These are phyloP conservation scores for Phoenoteleia sp. DNA, from an alignment of 2,888 invertebrate genomes.

Conservation along the genomic window DNA sequence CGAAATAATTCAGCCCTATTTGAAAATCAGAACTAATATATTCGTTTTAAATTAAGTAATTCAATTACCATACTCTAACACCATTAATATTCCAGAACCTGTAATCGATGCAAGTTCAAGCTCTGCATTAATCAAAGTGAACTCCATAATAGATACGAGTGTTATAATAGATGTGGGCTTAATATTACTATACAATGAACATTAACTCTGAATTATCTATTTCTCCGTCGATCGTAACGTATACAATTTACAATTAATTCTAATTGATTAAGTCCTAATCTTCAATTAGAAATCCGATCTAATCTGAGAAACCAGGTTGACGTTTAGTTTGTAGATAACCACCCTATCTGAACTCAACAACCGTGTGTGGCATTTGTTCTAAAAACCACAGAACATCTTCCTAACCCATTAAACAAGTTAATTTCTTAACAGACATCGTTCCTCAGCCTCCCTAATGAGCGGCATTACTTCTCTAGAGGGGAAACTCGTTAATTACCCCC, in stretches of 20 bases:
- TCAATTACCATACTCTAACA: constrained; percentile 5
- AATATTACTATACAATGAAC: constrained; percentile 29
- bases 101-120: constrained; percentile 13
- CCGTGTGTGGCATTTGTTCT: constrained; percentile 7
- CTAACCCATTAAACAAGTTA: constrained; percentile 49
- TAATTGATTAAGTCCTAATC: constrained; percentile 52
- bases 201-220: constrained; percentile 13
- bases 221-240: constrained; percentile 10
- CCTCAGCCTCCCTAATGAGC: constrained; percentile 81
- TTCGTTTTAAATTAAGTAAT: constrained; percentile 7
- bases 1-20: neutral
- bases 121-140: constrained; percentile 22
- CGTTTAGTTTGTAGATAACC: constrained; percentile 22
- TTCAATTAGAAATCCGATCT: constrained; percentile 48
- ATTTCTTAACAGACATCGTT: constrained; percentile 55
- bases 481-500: constrained; percentile 86
- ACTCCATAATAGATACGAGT: constrained; percentile 21
- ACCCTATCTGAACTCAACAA: constrained; percentile 8
- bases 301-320: constrained; percentile 33
- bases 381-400: constrained; percentile 22
- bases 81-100: constrained; percentile 5
- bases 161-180: no score
- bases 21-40: constrained; percentile 12
- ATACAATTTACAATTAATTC: constrained; percentile 53
- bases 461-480: constrained; percentile 84